Percentiles rank a stretch among this genome's conserved stretches.
Evolutionary conservation across 2,888 invertebrate genomes (phyloP).

Genomic region (Magallana nippona): DNA sequence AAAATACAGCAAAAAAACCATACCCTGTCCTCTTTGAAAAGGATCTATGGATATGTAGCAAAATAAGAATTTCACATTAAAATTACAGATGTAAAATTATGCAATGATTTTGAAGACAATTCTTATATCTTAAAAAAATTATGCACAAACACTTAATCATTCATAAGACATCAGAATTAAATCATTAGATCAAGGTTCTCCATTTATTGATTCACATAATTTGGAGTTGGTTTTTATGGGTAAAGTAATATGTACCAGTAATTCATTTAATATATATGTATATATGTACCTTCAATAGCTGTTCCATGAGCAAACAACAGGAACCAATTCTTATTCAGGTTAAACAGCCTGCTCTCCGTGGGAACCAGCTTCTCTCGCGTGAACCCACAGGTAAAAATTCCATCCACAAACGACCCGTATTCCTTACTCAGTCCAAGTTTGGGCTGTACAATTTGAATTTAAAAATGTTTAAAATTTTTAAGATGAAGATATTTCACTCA

Average conservation of each 20-base stretch:
- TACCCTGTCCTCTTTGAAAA: slow-evolving; percentile 29
- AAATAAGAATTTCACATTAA: not conserved
- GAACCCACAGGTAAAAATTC: slow-evolving; percentile 67
- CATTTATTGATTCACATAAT: no score
- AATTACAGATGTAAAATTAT: not conserved
- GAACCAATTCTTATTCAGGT: slow-evolving; percentile 66
- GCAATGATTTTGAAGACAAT: no score
- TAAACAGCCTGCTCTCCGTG: slow-evolving; percentile 64
- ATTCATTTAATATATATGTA: no score
- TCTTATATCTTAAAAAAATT: no score
- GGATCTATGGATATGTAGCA: slow-evolving; percentile 14
- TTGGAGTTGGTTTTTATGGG: no score
- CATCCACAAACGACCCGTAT: slow-evolving; percentile 58
- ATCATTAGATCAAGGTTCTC: no score
- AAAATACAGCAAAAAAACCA: no score
- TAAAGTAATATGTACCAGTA: no score
- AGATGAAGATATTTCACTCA: no score
- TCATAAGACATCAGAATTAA: no score
- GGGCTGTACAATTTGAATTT: slow-evolving; percentile 51
- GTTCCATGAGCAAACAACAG: slow-evolving; percentile 69
- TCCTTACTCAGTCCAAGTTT: slow-evolving; percentile 58
- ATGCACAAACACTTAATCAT: no score
- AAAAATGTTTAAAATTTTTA: no score
- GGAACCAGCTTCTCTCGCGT: slow-evolving; percentile 60
- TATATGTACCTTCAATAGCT: slow-evolving; percentile 59